Percentiles rank a stretch among this genome's conserved stretches.
Conservation (phyloP, 2,888 invertebrate genomes). For the Cheilosia variabilis region DNA sequence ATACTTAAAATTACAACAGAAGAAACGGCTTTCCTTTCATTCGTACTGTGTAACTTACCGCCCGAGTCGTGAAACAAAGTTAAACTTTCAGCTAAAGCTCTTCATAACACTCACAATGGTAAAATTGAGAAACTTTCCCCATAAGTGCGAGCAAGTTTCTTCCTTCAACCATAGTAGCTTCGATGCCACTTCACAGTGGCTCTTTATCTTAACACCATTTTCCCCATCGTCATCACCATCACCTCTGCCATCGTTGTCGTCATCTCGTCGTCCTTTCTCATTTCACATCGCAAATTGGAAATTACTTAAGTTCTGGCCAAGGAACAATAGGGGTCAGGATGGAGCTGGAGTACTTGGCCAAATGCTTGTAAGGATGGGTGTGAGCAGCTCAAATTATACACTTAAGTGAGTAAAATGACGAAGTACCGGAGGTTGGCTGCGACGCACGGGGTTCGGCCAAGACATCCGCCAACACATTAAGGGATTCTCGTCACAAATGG, state of each 20-base stretch:
- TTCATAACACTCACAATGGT: conserved; percentile 68
- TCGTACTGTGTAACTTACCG: neutral
- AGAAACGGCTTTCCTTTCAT: neutral
- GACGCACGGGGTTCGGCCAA: conserved; percentile 14
- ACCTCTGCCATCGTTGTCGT: conserved; percentile 38
- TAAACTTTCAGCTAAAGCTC: conserved; percentile 67
- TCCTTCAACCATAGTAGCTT: conserved; percentile 27
- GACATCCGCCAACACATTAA: conserved; percentile 68
- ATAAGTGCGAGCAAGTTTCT: conserved; percentile 70
- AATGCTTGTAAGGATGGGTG: conserved; percentile 5
- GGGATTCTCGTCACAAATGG: conserved; percentile 69
- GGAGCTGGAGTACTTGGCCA: conserved; percentile 8
- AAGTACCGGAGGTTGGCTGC: conserved; percentile 33
- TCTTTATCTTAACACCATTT: conserved; percentile 34
- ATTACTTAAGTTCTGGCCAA: conserved; percentile 71
- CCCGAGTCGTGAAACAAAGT: conserved; percentile 52
- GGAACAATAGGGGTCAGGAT: conserved; percentile 29
- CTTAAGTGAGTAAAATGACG: conserved; percentile 59
- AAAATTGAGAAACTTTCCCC: conserved; percentile 74
- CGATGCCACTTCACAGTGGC: conserved; percentile 26
- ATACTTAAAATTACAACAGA: neutral
- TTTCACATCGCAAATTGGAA: conserved; percentile 73
- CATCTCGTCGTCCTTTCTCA: conserved; percentile 61
- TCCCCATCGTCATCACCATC: conserved; percentile 28
- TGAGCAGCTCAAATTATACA: conserved; percentile 53